Conservation (phyloP, 64 coral and sea anemone species). For the Catalaphyllia jardinei region DNA sequence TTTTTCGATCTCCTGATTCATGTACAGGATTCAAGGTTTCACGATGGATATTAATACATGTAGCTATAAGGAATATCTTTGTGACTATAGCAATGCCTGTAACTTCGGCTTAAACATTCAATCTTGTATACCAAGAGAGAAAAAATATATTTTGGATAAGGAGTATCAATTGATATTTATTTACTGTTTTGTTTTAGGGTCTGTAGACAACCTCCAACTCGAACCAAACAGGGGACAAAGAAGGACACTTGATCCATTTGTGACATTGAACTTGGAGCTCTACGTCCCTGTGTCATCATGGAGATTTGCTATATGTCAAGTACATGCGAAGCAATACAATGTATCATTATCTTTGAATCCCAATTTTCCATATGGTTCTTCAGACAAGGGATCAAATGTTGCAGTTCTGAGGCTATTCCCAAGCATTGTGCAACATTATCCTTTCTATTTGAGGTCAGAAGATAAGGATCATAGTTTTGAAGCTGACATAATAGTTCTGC, state of each 20-base stretch:
- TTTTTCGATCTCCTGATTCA: no score
- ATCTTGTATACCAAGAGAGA: no score
- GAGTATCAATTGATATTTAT: no score
- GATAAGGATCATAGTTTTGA: constrained; percentile 30
- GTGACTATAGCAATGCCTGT: no score
- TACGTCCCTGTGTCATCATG: constrained; percentile 17
- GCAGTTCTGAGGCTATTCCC: constrained; percentile 53
- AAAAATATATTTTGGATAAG: no score
- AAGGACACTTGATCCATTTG: constrained; percentile 26
- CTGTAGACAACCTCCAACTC: constrained; percentile 15
- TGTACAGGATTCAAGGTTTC: no score
- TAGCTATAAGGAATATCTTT: no score
- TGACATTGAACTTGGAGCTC: constrained; percentile 3
- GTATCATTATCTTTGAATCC: constrained; percentile 48
- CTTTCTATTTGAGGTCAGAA: constrained; percentile 45
- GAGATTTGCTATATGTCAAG: constrained; percentile 85
- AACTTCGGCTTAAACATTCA: no score
- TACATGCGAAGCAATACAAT: constrained; percentile 65
- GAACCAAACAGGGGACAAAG: constrained; percentile 55
- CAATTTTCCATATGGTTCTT: constrained; percentile 25
- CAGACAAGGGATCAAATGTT: constrained; percentile 59
- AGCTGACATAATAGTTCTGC: constrained; percentile 43
- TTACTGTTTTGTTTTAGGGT: background rate
- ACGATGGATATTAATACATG: no score
- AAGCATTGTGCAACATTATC: background rate